Base-by-base conservation (phyloP, 2,888 invertebrate species). In the Leptinotarsa rubiginosa region DNA sequence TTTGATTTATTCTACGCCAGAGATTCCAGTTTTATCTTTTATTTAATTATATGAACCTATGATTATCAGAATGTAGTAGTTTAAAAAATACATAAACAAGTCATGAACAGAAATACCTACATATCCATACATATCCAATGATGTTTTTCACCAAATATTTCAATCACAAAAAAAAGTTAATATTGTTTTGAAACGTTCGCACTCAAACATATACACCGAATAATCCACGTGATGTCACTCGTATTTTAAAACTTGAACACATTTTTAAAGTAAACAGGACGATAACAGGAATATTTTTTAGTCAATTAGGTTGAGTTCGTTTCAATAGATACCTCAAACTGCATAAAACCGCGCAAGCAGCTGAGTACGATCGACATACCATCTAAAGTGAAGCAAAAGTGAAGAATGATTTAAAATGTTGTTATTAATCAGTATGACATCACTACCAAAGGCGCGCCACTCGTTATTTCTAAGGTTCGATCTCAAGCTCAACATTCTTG, bases 71-170 rank as follows among this genome's bases (percentile, higher is more conserved):
- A 41, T 41, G 41, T 12, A 41, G 12, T 41, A 41, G 10, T 41
- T 41, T 41, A 41, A 41, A 41, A 41, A 10, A 41, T 41, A 41
- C 41, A 41, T 41, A 2, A 41, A 41, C 41, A 41, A 41, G 41
- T 16, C 50, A 4, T n/a, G 15, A 77, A 74, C 56, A 68, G 15
- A 16, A 10, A 77, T 76, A 83, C 83, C 25, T 81, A 83, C 83
- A 79, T 83, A 83, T 75, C 77, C 79, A 74, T 83, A 83, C 83
- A 82, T 82, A 70, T 22, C 75, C 68, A 76, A 50, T 22, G 4
- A n/a, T 13, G 25, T 18, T 22, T 66, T 67, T 56, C 52, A 72
- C 31, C 73, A 75, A 77, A 52, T 65, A 70, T 68, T 69, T 72
- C 73, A 68, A 73, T 72, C 74, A 78, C 65, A 70, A 67, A 62